Evolutionary conservation across 35 echinoderm and acorn worm species (phyloP).

Genomic region (Hemicentrotus pulcherrimus): DNA sequence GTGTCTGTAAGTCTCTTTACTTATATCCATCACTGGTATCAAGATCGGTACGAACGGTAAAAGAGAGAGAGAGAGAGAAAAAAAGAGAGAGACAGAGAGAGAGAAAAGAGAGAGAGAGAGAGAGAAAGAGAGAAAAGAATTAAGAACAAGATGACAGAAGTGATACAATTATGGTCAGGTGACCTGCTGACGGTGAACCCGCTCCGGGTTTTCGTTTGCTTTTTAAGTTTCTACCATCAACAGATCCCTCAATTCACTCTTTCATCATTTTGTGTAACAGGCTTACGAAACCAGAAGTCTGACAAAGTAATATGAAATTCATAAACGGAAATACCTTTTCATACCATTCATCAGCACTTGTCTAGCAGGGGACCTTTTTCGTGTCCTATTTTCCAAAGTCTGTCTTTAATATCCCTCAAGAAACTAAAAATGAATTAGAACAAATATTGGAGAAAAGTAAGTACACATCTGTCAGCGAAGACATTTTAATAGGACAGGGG

Average conservation of each 20-base stretch:
- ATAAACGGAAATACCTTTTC: neutral
- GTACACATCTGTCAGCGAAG: neutral
- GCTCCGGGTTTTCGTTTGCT: neutral
- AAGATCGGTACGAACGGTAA: neutral
- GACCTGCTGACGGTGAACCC: too few relatives aligned
- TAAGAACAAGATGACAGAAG: too few relatives aligned
- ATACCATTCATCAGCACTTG: neutral
- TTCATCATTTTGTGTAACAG: neutral
- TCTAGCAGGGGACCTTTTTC: neutral
- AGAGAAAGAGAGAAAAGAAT: neutral
- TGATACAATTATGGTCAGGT: too few relatives aligned
- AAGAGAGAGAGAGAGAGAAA: neutral
- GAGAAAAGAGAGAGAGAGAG: neutral
- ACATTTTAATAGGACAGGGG: neutral
- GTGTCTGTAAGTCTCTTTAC: constrained; percentile 71
- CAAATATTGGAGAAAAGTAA: neutral
- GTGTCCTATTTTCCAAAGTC: neutral
- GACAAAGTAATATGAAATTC: neutral
- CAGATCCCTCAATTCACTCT: neutral
- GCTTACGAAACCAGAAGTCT: neutral
- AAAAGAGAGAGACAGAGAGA: neutral
- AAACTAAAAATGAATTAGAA: neutral
- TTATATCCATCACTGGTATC: neutral
- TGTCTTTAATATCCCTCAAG: neutral
- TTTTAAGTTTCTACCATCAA: neutral